Evolutionary conservation across 2,113 vertebrate genomes (phyloP).

Genomic region (Pimephales promelas): DNA sequence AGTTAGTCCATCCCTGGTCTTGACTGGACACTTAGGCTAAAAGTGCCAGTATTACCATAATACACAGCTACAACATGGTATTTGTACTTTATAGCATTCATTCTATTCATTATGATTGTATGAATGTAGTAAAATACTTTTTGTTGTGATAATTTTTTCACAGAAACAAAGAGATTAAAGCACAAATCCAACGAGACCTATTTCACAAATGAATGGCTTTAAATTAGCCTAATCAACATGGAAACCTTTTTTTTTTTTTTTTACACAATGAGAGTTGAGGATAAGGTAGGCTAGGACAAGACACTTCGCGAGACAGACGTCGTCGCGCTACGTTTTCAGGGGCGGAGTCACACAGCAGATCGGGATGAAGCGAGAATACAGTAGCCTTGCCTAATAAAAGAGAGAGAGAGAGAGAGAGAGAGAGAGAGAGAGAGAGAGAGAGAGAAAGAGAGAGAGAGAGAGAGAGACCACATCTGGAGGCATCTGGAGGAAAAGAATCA

Average conservation of each 20-base stretch:
- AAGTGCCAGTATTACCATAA: neutral
- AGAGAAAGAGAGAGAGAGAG: slow-evolving; percentile 29
- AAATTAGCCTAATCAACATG: neutral
- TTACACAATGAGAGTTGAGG: neutral
- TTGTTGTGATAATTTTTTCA: neutral
- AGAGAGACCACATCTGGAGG: slow-evolving; percentile 59
- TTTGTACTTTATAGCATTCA: neutral
- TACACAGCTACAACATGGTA: neutral
- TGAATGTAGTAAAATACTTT: neutral
- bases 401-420: slow-evolving; percentile 3
- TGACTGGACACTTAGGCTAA: no score
- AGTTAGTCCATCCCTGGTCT: no score
- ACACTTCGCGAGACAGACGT: neutral
- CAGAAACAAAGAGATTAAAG: neutral
- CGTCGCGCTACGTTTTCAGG: slow-evolving; percentile 29
- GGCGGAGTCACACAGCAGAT: slow-evolving; percentile 33
- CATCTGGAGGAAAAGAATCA: slow-evolving; percentile 57
- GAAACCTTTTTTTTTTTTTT: no score
- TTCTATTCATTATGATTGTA: no score
- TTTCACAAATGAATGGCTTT: neutral
- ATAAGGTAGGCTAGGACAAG: neutral
- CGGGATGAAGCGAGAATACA: slow-evolving; percentile 24
- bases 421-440: slow-evolving; percentile 44
- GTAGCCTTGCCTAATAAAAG: neutral
- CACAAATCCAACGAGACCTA: neutral